Evolutionary conservation across 2,113 vertebrate species (phyloP).

Genomic region (Dolichotis patagonum): DNA sequence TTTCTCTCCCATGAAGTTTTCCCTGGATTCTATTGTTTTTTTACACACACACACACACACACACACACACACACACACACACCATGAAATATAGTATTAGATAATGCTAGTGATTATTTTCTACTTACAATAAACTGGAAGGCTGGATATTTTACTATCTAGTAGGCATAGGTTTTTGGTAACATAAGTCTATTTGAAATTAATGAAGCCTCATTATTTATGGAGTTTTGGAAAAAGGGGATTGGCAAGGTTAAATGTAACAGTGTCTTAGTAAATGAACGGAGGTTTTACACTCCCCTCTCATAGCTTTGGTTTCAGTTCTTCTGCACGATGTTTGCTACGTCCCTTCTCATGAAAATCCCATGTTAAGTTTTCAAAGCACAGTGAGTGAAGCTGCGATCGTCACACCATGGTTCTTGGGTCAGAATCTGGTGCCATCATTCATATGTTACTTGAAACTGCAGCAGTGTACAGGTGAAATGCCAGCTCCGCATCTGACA

Average conservation of each 20-base stretch:
- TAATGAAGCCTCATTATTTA: not conserved
- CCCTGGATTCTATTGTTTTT: not conserved
- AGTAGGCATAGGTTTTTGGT: not conserved
- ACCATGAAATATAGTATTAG: not conserved
- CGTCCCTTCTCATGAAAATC: not conserved
- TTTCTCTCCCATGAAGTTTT: not conserved
- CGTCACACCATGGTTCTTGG: not conserved
- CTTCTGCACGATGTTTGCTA: not conserved
- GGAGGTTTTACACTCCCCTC: not conserved
- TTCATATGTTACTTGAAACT: not conserved
- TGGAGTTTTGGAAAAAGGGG: not conserved
- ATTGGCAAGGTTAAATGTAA: rapidly evolving
- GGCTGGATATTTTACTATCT: not conserved
- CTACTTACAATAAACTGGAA: not conserved
- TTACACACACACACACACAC: not conserved
- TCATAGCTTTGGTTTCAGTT: not conserved
- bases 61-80: too few species aligned
- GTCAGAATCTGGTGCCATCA: not conserved
- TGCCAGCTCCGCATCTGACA: rapidly evolving
- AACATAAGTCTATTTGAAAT: not conserved
- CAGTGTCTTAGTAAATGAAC: not conserved
- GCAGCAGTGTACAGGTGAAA: not conserved
- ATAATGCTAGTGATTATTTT: not conserved
- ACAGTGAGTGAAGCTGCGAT: not conserved
- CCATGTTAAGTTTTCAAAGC: not conserved